Percentiles rank a stretch among this genome's conserved stretches.
phyloP scores from a whole-genome alignment of 2,797 vertebrate species.

The Manis javanica region DNA sequence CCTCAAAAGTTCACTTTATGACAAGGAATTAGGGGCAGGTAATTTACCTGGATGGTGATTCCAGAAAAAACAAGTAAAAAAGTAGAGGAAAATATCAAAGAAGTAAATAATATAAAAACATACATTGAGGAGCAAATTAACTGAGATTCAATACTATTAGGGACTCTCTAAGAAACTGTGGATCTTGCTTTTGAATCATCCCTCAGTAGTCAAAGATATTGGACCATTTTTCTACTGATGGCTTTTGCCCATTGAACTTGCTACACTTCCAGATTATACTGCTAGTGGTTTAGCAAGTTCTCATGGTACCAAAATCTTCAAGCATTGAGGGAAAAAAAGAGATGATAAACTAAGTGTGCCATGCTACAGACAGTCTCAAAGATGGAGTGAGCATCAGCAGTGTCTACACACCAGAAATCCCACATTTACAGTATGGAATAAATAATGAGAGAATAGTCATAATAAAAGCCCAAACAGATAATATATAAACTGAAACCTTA shows the following conservation, averaged over 20 bases:
- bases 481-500: background rate
- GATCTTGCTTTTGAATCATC: background rate
- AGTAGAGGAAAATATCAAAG: background rate
- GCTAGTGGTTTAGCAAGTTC: background rate
- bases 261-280: background rate
- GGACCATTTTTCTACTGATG: background rate
- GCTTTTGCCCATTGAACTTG: background rate
- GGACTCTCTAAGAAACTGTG: background rate
- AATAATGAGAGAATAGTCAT: background rate
- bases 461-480: background rate
- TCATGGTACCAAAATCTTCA: background rate
- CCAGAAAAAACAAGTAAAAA: background rate
- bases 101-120: background rate
- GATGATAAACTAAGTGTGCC: background rate
- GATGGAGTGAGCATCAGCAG: rapidly evolving
- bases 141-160: background rate
- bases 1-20: background rate
- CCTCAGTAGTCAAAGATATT: background rate
- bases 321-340: background rate
- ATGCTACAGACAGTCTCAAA: background rate
- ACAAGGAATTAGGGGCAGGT: background rate
- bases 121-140: background rate
- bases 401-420: background rate
- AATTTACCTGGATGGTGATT: background rate
- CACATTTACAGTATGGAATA: background rate